Evolutionary conservation across 2,797 vertebrate species (phyloP), one percentile per base, ranked within the genome.

Genomic region (Catostomus latipinnis): DNA sequence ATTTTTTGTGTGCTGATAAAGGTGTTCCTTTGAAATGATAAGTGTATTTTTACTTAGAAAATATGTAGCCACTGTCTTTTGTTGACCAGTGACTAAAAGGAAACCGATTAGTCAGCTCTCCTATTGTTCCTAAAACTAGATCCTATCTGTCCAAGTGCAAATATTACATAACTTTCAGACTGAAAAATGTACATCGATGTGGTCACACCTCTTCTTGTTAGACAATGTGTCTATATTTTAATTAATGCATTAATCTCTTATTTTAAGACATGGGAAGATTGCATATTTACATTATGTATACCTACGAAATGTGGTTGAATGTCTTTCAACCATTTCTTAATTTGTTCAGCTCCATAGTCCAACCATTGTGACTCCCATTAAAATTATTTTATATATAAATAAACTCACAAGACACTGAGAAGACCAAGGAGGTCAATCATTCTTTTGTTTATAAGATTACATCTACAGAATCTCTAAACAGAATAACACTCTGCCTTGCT

Each of bases 111-210:
- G 63, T 78, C 78, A 78, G 66, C 61, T 48, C n/a, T 58, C 56
- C 48, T 13, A 14, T 16, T 75, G 52, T 62, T 74, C 12, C 63
- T 73, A 46, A 80, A 84, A 70, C 54, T 50, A 63, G 67, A 56
- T 50, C 22, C 14, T 63, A 16, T 71, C 45, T 50, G 11, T n/a
- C 7, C 57, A 58, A 61, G n/a, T 18, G n/a, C 14, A 66, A 61
- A 71, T 3, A 71, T 72, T 57, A n/a, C 1, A 12, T 10, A 77
- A 68, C 12, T 52, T 1, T 48, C 6, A 0, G 6, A 46, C 11
- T 52, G 50, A 57, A 56, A 49, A 13, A 14, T 6, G 2, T 0
- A 10, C 22, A 58, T 6, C 81, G 6, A 0, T 10, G 4, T 49
- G 49, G n/a, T 61, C 60, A 14, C 66, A 50, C 13, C 13, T 22